These are phyloP conservation scores for Rafetus swinhoei DNA, from an alignment of 2,113 vertebrate species.

Conservation along the genomic window DNA sequence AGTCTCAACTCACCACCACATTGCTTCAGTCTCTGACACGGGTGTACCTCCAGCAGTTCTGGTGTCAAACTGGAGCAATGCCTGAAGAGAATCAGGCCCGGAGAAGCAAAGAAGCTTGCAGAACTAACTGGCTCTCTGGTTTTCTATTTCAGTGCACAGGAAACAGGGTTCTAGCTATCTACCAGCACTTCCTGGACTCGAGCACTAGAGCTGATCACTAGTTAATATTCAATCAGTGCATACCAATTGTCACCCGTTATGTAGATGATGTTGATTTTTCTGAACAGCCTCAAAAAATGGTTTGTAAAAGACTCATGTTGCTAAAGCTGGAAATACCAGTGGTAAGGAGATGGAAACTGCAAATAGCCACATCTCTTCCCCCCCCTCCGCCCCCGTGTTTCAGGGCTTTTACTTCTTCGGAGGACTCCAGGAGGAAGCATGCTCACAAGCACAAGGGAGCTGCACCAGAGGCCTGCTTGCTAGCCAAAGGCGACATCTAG, in stretches of 20 bases:
- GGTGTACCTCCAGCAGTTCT: background rate
- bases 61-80: background rate
- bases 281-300: background rate
- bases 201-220: background rate
- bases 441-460: background rate
- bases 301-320: fast-evolving
- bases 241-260: background rate
- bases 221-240: fast-evolving
- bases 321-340: fast-evolving
- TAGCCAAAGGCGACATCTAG: no score
- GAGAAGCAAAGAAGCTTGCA: background rate
- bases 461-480: background rate
- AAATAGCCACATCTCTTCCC: background rate
- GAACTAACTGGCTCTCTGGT: background rate
- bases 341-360: fast-evolving
- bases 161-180: background rate
- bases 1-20: background rate
- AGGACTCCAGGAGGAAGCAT: background rate
- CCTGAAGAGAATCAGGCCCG: background rate
- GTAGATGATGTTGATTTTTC: fast-evolving
- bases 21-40: background rate
- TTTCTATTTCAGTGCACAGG: background rate
- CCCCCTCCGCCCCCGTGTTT: background rate
- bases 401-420: background rate
- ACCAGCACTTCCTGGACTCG: background rate